Conservation (phyloP, 2,797 vertebrate genomes). For the Microctenopoma stevenorrisi region DNA sequence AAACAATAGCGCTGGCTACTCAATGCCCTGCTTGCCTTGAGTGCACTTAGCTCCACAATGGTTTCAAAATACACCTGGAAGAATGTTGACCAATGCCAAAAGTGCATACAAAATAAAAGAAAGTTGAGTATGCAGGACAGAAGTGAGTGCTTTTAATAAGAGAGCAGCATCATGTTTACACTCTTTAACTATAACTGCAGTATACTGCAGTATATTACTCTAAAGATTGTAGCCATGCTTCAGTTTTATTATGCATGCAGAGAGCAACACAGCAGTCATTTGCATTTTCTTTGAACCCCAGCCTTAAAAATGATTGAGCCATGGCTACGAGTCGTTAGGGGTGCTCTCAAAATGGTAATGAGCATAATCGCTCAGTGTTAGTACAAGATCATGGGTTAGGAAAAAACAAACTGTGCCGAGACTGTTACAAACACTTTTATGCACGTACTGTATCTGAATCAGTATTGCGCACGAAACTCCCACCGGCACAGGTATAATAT, state of each 20-base stretch:
- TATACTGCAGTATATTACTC: constrained; percentile 9
- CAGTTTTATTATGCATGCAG: constrained; percentile 17
- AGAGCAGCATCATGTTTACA: constrained; percentile 52
- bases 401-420: constrained; percentile 34
- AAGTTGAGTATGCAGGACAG: constrained; percentile 10
- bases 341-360: constrained; percentile 57
- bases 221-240: constrained; percentile 4
- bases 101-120: constrained; percentile 4
- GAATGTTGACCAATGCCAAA: constrained; percentile 45
- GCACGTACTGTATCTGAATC: constrained; percentile 29
- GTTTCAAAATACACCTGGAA: constrained; percentile 54
- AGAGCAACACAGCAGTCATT: constrained; percentile 6
- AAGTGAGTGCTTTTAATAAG: constrained; percentile 43
- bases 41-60: constrained; percentile 27
- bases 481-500: constrained; percentile 40
- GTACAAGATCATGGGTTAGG: constrained; percentile 33
- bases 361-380: constrained; percentile 54
- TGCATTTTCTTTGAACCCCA: constrained; percentile 19
- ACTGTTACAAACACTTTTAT: constrained; percentile 41
- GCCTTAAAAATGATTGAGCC: constrained; percentile 35
- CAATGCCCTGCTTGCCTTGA: constrained; percentile 46
- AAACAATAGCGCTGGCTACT: constrained; percentile 62
- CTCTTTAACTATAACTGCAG: background rate
- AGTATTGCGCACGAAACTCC: constrained; percentile 45
- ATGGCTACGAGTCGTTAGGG: constrained; percentile 21